Percentiles rank a stretch among this genome's conserved stretches.
Conservation (phyloP, 2,113 vertebrate species). For the Tachuris rubrigastra region DNA sequence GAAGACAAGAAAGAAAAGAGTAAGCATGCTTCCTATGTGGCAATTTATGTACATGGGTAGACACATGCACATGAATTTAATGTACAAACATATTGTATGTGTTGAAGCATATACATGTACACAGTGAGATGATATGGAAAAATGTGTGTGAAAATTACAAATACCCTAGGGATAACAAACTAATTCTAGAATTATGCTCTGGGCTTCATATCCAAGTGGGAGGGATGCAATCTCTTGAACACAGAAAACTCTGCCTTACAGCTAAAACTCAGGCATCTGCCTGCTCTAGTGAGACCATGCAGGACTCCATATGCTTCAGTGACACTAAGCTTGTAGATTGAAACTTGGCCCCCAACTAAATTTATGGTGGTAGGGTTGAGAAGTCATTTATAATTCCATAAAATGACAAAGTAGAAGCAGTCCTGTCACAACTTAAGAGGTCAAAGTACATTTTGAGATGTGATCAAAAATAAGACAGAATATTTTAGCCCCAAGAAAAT, state of each 20-base stretch:
- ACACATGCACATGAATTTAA: background rate
- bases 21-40: background rate
- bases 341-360: constrained; percentile 36
- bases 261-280: constrained; percentile 30
- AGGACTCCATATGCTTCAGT: constrained; percentile 12
- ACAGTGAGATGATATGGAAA: background rate
- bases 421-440: constrained; percentile 46
- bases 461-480: constrained; percentile 57
- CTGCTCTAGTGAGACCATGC: background rate
- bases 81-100: fast-evolving
- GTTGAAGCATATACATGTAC: background rate
- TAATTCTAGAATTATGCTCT: constrained; percentile 47
- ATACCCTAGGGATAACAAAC: background rate
- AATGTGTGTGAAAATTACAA: background rate
- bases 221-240: background rate
- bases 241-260: constrained; percentile 21
- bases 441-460: constrained; percentile 15
- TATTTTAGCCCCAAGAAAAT: constrained; percentile 55
- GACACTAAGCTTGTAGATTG: background rate
- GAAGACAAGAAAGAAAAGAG: background rate
- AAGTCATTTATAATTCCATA: constrained; percentile 20
- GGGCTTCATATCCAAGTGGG: background rate
- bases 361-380: constrained; percentile 36
- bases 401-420: constrained; percentile 32
- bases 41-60: background rate